Evolutionary conservation across 2,888 invertebrate species (phyloP).

Genomic region (Saturnia japonica): DNA sequence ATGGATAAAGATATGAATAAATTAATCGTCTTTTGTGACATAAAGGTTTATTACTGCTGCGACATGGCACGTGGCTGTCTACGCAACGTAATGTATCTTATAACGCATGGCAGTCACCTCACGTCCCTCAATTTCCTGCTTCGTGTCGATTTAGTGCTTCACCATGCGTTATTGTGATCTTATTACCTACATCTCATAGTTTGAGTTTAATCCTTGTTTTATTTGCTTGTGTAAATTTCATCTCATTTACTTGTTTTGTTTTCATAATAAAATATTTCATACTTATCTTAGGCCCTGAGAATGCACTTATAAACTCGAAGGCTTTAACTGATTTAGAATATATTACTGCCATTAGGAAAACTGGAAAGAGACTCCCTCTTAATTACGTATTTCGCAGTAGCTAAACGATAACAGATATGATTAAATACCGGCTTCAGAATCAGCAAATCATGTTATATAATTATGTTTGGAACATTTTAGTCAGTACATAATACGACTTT

Average conservation of each 20-base stretch:
- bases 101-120: constrained; percentile 17
- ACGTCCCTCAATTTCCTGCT: constrained; percentile 26
- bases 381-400: no score
- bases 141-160: constrained; percentile 19
- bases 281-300: neutral
- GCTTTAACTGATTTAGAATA: no score
- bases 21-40: neutral
- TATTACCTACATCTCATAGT: constrained; percentile 10
- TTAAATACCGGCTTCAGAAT: no score
- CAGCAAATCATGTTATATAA: no score
- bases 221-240: constrained; percentile 6
- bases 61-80: neutral
- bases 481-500: no score
- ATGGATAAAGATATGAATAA: neutral
- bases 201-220: constrained; percentile 5
- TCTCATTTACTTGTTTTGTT: neutral
- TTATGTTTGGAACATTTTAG: no score
- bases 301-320: neutral
- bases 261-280: neutral
- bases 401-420: no score
- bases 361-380: no score
- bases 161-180: constrained; percentile 18
- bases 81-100: constrained; percentile 8
- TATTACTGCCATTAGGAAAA: no score
- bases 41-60: neutral